phyloP scores from a whole-genome alignment of 1,140 invertebrate genomes.

The Trichonephila clavipes region DNA sequence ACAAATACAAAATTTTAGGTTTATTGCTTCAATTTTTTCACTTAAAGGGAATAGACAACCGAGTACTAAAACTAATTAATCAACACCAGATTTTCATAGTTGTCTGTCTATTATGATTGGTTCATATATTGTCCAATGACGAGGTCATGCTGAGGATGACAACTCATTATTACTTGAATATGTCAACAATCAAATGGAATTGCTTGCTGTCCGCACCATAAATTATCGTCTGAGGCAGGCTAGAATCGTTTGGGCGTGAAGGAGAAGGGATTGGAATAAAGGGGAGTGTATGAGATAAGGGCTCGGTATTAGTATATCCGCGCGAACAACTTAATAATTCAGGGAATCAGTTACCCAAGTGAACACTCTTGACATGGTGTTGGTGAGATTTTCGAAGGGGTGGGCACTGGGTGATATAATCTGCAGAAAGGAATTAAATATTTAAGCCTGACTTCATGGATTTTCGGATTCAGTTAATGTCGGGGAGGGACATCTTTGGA shows the following conservation, averaged over 20 bases:
- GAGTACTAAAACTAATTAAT: too few species aligned
- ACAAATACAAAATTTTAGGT: too few species aligned
- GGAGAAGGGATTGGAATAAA: background rate
- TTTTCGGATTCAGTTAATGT: background rate
- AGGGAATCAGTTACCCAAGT: background rate
- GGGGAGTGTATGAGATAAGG: background rate
- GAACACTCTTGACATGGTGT: constrained; percentile 10
- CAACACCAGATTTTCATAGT: too few species aligned
- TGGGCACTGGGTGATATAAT: background rate
- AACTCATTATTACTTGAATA: background rate
- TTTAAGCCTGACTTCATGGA: constrained; percentile 6
- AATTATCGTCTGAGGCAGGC: constrained; percentile 9
- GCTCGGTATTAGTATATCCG: background rate
- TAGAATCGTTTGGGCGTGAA: background rate
- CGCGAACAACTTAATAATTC: constrained; percentile 21
- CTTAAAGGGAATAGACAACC: too few species aligned
- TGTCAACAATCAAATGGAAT: background rate
- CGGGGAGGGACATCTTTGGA: background rate
- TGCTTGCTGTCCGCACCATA: background rate
- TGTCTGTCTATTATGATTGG: too few species aligned
- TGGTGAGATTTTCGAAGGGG: background rate
- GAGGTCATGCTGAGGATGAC: too few species aligned
- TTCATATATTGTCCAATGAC: too few species aligned
- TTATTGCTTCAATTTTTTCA: too few species aligned
- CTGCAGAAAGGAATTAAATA: background rate